Base-by-base conservation (phyloP, 1,140 invertebrate species). In the Meloidogyne exigua region DNA sequence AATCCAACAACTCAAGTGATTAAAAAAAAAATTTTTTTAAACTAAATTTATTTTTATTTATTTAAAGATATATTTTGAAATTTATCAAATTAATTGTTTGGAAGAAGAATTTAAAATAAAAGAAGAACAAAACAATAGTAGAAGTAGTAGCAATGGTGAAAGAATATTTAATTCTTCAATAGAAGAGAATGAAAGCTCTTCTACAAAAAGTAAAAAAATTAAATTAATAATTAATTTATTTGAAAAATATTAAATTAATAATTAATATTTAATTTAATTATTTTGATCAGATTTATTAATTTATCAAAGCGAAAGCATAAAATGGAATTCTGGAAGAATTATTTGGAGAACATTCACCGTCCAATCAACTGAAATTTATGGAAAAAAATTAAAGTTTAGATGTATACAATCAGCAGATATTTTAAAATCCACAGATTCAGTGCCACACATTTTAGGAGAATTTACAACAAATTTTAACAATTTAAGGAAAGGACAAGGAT, bases 271-370 rank as follows among this genome's bases (percentile, higher is more conserved):
- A n/a, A n/a, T n/a, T n/a, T n/a, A n/a, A n/a, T n/a, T n/a, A n/a
- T n/a, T 3, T 64, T 23, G 4, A 11, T 23, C 23, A 73, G 72
- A 65, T 28, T 73, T 62, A n/a, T 64, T 84, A 28, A 36, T 84
- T 11, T 84, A 84, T 63, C 76, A 84, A 26, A 84, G 84, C 68
- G 83, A 84, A 76, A 25, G 39, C 36, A n/a, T 63, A 12, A 86
- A 84, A 76, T 77, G 68, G 49, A 63, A 44, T 63, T 75, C 76
- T 25, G 32, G 80, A 12, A 75, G 83, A 69, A 72, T 83, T 67
- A 28, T 74, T n/a, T 84, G 82, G 66, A 36, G 79, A 64, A 72
- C 77, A 0, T 84, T 84, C 63, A 79, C 76, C 39, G 25, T 84
- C 12, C 81, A 84, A 76, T 85, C 79, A 7, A 76, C 77, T 9